Evolutionary conservation across 2,113 vertebrate species (phyloP), one percentile per base, ranked within the genome.

Genomic region (Coryphaenoides rupestris): DNA sequence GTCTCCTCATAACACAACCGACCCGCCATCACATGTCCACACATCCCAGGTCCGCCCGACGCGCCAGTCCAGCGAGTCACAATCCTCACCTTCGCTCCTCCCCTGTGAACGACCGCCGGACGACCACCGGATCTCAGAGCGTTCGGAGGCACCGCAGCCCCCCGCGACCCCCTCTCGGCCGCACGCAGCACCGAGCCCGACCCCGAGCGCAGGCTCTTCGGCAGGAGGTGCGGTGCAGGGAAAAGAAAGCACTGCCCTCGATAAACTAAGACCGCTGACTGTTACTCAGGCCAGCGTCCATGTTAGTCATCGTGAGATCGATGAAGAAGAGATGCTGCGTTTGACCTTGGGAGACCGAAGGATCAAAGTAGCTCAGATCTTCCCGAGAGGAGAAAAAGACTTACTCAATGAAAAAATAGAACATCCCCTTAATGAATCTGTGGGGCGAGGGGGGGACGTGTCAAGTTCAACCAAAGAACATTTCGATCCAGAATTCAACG

Each of bases 1-100:
- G 33, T 76, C 66, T 58, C 14, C 49, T 40, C 52, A 47, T 54
- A 65, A 26, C 60, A 22, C 58, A 65, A 66, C 22, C n/a, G 16
- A n/a, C 58, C 21, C 21, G 63, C 28, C 55, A 66, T 50, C 17
- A 21, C 33, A 19, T 15, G n/a, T 50, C 16, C 17, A n/a, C n/a
- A n/a, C 49, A 49, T 58, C n/a, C 14, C 22, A 47, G 53, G 58
- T 26, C 21, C 54, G 52, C 63, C 2, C 16, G 17, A 21, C 45
- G 16, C n/a, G 15, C 17, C 26, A 23, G 52, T 16, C 46, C 15
- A 58, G 15, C 33, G 55, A 66, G 47, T 4, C 46, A 45, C 14
- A 47, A 15, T 54, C 19, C 57, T 26, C 14, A 58, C n/a, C 22
- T 14, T 49, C 16, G 21, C 55, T 16, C 55, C 55, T 16, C 55